These are phyloP conservation scores for Zaprionus lachaisei DNA, from an alignment of 1,140 invertebrate species.

Conservation along the genomic window DNA sequence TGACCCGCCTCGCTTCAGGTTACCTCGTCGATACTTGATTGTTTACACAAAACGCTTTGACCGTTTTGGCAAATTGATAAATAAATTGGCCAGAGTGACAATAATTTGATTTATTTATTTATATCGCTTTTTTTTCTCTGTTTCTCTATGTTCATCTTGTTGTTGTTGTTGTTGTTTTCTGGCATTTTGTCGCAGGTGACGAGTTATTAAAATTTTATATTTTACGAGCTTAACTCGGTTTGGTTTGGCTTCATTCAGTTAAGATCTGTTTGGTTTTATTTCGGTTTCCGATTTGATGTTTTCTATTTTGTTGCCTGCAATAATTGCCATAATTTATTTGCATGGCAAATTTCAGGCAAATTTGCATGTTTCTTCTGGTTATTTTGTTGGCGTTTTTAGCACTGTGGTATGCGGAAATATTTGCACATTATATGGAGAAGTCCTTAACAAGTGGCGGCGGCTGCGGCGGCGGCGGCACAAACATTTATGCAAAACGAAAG, in stretches of 20 bases:
- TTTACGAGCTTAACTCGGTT: conserved; percentile 54
- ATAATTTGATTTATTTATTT: conserved; percentile 75
- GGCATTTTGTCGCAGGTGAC: conserved; percentile 28
- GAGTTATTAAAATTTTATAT: conserved; percentile 56
- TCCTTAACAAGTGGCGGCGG: conserved; percentile 31
- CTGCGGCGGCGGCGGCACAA: conserved; percentile 44
- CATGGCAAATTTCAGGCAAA: conserved; percentile 63
- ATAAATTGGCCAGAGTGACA: conserved; percentile 63
- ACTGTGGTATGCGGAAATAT: conserved; percentile 69
- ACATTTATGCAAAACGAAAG: conserved; percentile 69
- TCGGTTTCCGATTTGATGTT: conserved; percentile 22
- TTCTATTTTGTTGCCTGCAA: conserved; percentile 37
- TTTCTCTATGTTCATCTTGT: background rate
- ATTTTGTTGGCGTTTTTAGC: conserved; percentile 50
- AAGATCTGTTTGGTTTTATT: background rate
- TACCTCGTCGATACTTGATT: conserved; percentile 38
- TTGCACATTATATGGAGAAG: conserved; percentile 42
- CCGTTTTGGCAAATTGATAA: conserved; percentile 65
- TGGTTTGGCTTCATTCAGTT: conserved; percentile 16
- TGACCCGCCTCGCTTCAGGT: background rate
- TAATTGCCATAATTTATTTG: conserved; percentile 77
- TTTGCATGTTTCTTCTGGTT: conserved; percentile 61
- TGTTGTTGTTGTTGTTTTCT: background rate
- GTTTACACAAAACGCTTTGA: conserved; percentile 65
- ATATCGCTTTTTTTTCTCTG: conserved; percentile 26